Evolutionary conservation across 2,888 invertebrate genomes (phyloP).

Genomic region (Pollenia griseotomentosa): DNA sequence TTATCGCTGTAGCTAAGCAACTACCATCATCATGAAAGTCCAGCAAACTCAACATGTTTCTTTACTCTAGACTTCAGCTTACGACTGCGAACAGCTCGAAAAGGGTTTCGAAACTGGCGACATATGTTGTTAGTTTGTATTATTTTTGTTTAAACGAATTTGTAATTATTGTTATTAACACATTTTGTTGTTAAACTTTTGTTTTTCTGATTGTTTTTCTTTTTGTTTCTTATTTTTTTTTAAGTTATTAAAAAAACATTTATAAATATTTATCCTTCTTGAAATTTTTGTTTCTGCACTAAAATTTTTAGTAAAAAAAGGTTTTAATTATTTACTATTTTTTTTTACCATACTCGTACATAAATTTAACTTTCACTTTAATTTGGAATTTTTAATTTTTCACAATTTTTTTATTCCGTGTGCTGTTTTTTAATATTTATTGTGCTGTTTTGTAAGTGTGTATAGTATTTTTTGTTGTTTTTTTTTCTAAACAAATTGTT

Average conservation of each 20-base stretch:
- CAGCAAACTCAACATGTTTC: conserved; percentile 35
- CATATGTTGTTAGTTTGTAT: conserved; percentile 14
- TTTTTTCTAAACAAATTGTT: conserved; percentile 43
- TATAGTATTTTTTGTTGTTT: conserved; percentile 45
- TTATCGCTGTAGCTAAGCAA: conserved; percentile 2
- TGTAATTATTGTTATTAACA: conserved; percentile 3
- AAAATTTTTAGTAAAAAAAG: conserved; percentile 14
- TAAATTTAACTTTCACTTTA: conserved; percentile 27
- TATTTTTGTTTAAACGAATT: not conserved
- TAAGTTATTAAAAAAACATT: not conserved
- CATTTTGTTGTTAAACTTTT: conserved; percentile 16
- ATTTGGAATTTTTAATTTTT: not conserved
- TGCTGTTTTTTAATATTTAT: conserved; percentile 14
- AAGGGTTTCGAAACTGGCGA: not conserved
- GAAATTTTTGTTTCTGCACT: conserved; percentile 15
- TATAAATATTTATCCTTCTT: too few species aligned
- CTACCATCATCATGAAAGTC: not conserved
- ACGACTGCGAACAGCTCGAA: not conserved
- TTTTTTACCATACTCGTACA: not conserved
- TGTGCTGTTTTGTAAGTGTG: conserved; percentile 19
- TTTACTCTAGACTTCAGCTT: conserved; percentile 14
- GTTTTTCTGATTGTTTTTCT: not conserved
- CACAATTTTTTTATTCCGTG: not conserved
- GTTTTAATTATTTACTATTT: not conserved
- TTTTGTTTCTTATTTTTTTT: not conserved